Conservation (phyloP, 2,888 invertebrate species). For the Drosophila picticornis region DNA sequence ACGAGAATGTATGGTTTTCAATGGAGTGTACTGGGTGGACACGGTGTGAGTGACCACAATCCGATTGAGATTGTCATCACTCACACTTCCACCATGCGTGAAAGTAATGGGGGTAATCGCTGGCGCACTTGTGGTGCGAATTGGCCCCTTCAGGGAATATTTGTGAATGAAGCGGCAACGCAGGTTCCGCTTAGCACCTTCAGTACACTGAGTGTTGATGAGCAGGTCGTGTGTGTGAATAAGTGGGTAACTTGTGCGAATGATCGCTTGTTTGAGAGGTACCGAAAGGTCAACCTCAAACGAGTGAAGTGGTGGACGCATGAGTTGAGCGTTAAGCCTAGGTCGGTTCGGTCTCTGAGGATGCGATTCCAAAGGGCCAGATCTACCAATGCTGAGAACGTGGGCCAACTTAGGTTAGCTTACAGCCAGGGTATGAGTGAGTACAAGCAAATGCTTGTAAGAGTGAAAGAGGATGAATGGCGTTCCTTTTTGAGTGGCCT, state of each 20-base stretch:
- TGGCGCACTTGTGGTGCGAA: too few relatives aligned
- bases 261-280: too few relatives aligned
- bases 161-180: too few relatives aligned
- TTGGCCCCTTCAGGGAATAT: too few relatives aligned
- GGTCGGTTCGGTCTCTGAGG: conserved; percentile 1
- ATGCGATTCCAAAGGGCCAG: conserved; percentile 21
- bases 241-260: too few relatives aligned
- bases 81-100: background rate
- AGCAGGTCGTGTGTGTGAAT: too few relatives aligned
- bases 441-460: background rate
- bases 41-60: conserved; percentile 4
- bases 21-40: conserved; percentile 4
- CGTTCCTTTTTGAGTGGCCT: background rate
- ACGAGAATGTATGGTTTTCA: background rate
- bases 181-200: too few relatives aligned
- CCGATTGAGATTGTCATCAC: conserved; percentile 3
- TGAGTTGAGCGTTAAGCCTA: conserved; percentile 5
- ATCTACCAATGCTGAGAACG: too few relatives aligned
- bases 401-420: too few relatives aligned
- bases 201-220: too few relatives aligned
- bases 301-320: conserved; percentile 24
- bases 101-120: background rate
- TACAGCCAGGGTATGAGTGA: too few relatives aligned
- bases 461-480: background rate
- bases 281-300: too few relatives aligned